Base-by-base conservation (phyloP, 2,888 invertebrate genomes). In the Drosophila affinis region DNA sequence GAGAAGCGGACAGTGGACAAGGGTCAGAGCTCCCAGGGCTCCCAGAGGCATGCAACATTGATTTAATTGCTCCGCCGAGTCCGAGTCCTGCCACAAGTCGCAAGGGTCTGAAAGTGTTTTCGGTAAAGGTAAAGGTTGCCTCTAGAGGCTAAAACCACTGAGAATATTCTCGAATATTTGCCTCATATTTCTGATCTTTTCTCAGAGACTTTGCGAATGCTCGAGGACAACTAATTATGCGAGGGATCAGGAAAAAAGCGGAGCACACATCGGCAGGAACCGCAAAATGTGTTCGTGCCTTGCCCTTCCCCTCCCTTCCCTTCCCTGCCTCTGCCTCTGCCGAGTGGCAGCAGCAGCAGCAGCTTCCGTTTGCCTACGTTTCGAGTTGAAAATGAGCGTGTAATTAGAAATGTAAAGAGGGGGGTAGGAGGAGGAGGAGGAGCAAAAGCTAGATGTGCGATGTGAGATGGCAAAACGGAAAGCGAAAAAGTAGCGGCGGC, bases 351-450 rank as follows among this genome's bases (percentile, higher is more conserved):
- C 59, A 57, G 65, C 53, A 59, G 46, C 34, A 24, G 53, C 47
- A 46, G 57, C 79, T 68, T 74, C 77, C 82, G 68, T 69, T 79
- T 73, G 72, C 67, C 17, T 69, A 58, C 47, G 75, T 58, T 81
- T 78, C 68, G 78, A 76, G 77, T 82, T 82, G 76, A 72, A 82
- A 85, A 79, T 75, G 76, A 82, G 82, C 79, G 75, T 79, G 79
- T 82, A 85, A 82, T 85, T 85, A 85, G 79, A 85, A 82, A 85
- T 82, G 75, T 82, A 79, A 76, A 79, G 72, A 77, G 72, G 17
- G 48, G 72, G 9, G 10, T 5, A 7, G 5, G 14, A 39, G 6
- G 39, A 39, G 39, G 18, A 1, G 12, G 14, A 39, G 14, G 2
- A 14, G 39, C 2, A 39, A 14, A 34, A 6, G 12, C 14, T 34